Percentiles rank a stretch among this genome's conserved stretches.
phyloP scores from a whole-genome alignment of 2,888 invertebrate species.

The Halictus quadricinctus region DNA sequence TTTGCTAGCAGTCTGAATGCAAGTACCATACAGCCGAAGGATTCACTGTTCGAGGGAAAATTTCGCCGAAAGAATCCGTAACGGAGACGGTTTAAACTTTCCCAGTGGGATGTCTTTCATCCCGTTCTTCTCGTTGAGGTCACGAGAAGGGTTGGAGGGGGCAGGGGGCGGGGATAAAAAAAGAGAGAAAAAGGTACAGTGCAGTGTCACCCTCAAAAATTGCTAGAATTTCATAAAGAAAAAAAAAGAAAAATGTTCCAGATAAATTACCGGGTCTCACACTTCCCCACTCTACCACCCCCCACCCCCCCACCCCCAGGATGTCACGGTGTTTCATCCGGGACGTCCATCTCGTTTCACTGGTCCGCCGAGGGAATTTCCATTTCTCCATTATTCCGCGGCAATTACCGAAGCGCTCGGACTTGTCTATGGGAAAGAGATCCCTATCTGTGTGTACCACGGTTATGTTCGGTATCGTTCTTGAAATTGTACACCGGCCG shows the following conservation, averaged over 20 bases:
- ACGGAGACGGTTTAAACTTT: constrained; percentile 45
- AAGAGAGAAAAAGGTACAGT: neutral
- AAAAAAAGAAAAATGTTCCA: neutral
- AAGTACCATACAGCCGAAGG: constrained; percentile 38
- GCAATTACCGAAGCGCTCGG: constrained; percentile 52
- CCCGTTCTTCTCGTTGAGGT: constrained; percentile 12
- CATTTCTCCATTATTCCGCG: constrained; percentile 15
- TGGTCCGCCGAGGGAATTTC: neutral
- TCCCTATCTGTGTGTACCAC: constrained; percentile 24
- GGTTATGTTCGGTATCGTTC: constrained; percentile 52
- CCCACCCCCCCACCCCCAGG: neutral
- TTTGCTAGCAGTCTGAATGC: constrained; percentile 47
- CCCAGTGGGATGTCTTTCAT: constrained; percentile 36
- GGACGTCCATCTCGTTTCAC: neutral
- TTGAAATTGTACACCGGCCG: constrained; percentile 31
- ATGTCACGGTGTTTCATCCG: neutral
- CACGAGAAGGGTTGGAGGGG: neutral
- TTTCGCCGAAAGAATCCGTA: constrained; percentile 67
- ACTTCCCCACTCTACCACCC: too few relatives aligned
- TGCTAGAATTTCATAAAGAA: neutral
- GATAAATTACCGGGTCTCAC: neutral
- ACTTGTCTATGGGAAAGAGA: constrained; percentile 62
- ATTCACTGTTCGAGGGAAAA: constrained; percentile 67
- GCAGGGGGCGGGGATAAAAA: neutral
- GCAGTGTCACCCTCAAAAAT: neutral